Evolutionary conservation across 1,140 invertebrate species (phyloP), one percentile per base, ranked within the genome.

Genomic region (Andricus grossulariae): DNA sequence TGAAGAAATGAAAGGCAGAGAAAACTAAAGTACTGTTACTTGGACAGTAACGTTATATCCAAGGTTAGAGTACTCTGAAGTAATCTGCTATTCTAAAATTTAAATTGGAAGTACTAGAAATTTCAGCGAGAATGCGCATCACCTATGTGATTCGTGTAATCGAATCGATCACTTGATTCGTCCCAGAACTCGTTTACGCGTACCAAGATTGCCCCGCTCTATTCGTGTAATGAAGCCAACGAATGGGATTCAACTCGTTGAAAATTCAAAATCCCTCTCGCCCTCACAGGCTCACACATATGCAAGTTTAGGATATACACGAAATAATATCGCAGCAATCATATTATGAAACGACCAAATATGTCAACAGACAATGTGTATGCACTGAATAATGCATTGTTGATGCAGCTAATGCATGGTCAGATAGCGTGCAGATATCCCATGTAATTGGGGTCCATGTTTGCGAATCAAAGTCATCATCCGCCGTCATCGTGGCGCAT

Each of bases 391-490:
- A 91, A 90, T 91, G 90, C 88, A 91, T 91, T 91, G 90, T 91
- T 91, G 89, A 89, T 91, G 89, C 86, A 91, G 89, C 87, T 91
- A 91, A 91, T 91, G 90, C 89, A 91, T 85, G 86, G 86, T 90
- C 90, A 90, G 89, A 86, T 88, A 84, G 83, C 85, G 80, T 84
- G 79, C 83, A 84, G 86, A 88, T 83, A 83, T 74, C 86, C 80
- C 85, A 83, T 88, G 86, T 91, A 91, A 91, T 91, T 91, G 90
- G 87, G 86, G 84, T 87, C 82, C 86, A 87, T 91, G 90, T 91
- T 91, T 91, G 89, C 88, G 87, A 91, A 91, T 91, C 90, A 91
- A 90, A 91, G 90, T 91, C 90, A 91, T 91, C 87, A 89, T 85
- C 84, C 83, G 78, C 85, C 85, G 88, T 87, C 87, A 88, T 89